Evolutionary conservation across 1,140 invertebrate genomes (phyloP), one percentile per base, ranked within the genome.

Genomic region (Plectrocnemia conspersa): DNA sequence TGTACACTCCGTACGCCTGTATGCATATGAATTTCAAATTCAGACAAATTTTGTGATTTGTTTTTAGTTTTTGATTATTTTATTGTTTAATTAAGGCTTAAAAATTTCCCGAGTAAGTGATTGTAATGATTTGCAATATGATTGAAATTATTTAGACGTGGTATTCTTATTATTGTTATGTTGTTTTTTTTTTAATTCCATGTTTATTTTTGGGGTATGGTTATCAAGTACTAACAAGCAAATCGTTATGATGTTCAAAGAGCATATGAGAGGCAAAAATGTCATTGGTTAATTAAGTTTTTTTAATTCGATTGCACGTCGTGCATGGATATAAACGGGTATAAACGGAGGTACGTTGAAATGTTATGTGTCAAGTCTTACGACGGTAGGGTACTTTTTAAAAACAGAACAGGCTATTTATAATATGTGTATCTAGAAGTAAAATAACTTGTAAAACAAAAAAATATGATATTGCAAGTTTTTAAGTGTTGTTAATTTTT

Each of bases 31-130:
- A 61, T 61, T 61, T n/a, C 33, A 61, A 61, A 61, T 61, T 61
- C 59, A 61, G 55, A 61, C 55, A 58, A 61, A 45, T 61, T 61
- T 61, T 61, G 59, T 58, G 55, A 58, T 61, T 61, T 61, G 55
- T 56, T 52, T 56, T 56, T 56, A 47, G 42, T 57, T 57, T 45
- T 57, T 52, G 41, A 24, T 40, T 45, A 50, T 25, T n/a, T n/a
- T n/a, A n/a, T n/a, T n/a, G n/a, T n/a, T n/a, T n/a, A n/a, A n/a
- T n/a, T 36, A 36, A 49, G 32, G 13, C 32, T 49, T 48, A 25
- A 41, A 53, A 53, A 54, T 49, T 54, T 54, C 52, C 50, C n/a
- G n/a, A 47, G 38, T 56, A 60, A 56, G 48, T 59, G 54, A 49
- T 56, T 56, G 47, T 23, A 50, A 61, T 54, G 42, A 54, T 61